Percentiles rank a stretch among this genome's conserved stretches.
These are phyloP conservation scores for Coreius guichenoti DNA, from an alignment of 2,797 vertebrate species.

Conservation along the genomic window DNA sequence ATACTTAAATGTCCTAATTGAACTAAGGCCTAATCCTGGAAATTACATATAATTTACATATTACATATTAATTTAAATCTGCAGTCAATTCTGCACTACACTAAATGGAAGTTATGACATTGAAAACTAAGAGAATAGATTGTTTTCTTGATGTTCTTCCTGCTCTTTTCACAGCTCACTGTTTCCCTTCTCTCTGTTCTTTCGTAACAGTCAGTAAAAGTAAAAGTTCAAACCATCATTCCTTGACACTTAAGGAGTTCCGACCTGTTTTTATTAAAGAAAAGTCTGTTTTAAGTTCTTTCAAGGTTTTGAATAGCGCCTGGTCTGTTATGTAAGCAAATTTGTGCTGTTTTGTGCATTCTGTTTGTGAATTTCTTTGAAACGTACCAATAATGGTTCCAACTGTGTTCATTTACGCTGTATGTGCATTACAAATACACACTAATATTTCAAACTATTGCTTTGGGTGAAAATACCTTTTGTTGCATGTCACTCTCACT, in stretches of 20 bases:
- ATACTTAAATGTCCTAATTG: neutral
- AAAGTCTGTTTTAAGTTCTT: neutral
- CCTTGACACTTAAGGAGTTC: neutral
- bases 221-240: neutral
- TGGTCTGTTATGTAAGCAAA: neutral
- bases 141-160: neutral
- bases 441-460: neutral
- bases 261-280: neutral
- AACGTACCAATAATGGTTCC: neutral
- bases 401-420: neutral
- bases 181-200: slow-evolving; percentile 56
- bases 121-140: neutral
- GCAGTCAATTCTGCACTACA: neutral
- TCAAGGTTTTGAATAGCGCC: neutral
- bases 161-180: slow-evolving; percentile 40
- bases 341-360: neutral
- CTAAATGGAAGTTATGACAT: neutral
- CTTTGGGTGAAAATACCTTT: slow-evolving; percentile 29
- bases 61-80: neutral
- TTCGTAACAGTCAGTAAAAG: slow-evolving; percentile 38
- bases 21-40: neutral
- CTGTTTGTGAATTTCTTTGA: neutral
- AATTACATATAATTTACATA: too few relatives aligned
- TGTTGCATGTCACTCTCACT: slow-evolving; percentile 16
- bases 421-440: neutral